Evolutionary conservation across 2,888 invertebrate species (phyloP), one percentile per base, ranked within the genome.

Genomic region (Meghimatium bilineatum): DNA sequence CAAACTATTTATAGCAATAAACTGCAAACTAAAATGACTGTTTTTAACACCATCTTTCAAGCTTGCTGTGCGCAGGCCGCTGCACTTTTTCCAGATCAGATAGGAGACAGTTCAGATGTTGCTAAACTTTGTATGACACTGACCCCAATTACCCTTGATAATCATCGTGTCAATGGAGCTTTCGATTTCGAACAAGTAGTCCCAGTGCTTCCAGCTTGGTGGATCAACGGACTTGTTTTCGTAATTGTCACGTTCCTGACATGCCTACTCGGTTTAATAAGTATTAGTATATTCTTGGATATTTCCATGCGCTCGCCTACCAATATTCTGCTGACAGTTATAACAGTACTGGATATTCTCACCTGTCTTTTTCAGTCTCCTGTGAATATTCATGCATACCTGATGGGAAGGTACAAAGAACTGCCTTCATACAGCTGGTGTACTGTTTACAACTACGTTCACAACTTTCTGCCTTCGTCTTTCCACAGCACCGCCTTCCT

Each of bases 401-500:
- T 82, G n/a, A 2, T 32, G 66, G 56, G 32, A 26, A 49, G 67
- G 1, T 82, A 82, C 52, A 36, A 17, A 66, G 63, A 63, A 20
- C 76, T 82, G 23, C 75, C 82, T 1, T 44, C 75, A 20, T 29
- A 20, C 34, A 26, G 23, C 32, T 82, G 82, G 82, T 82, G 82
- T 32, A 52, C 52, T 1, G 44, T 67, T 17, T 82, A 67, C 75
- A 44, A 67, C 67, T 82, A 82, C 36, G 49, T 67, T 23, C 75
- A 82, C 82, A 82, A 82, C 29, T 82, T 76, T 36, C 29, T 75
- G 23, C 82, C 82, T 5, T 32, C 82, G 0, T 29, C 82, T 44
- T 66, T 75, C 1, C 82, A 82, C 67, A 76, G 82, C 52, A 32
- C 76, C 6, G 66, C 82, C 67, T 66, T 82, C n/a, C 67, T 82